phyloP scores from a whole-genome alignment of 53 echinoderm and acorn worm genomes.

The Hippasteria phrygiana region DNA sequence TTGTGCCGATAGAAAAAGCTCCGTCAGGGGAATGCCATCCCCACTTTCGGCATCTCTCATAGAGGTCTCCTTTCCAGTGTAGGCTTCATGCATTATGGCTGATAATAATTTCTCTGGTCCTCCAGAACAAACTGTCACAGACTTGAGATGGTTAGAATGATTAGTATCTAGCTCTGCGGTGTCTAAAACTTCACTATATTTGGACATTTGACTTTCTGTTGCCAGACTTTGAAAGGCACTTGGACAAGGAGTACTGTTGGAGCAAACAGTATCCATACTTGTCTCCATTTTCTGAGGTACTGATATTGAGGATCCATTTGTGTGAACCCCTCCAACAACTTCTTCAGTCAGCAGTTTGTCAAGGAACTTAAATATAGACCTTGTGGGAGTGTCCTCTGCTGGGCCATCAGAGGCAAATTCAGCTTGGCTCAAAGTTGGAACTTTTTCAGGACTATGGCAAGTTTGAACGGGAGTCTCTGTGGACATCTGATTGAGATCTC shows the following conservation, averaged over 20 bases:
- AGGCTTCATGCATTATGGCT: neutral
- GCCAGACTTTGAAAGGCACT: neutral
- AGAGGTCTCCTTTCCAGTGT: neutral
- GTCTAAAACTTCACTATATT: neutral
- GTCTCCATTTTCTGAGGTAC: neutral
- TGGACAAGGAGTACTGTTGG: neutral
- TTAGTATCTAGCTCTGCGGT: neutral
- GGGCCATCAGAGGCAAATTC: neutral
- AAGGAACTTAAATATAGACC: slow-evolving; percentile 41
- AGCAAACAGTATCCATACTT: neutral
- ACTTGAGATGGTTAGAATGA: neutral
- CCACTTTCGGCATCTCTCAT: neutral
- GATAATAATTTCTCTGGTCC: neutral
- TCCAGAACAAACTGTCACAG: neutral
- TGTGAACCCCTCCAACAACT: neutral
- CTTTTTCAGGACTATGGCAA: neutral
- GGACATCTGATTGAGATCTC: too few species aligned
- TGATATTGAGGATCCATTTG: neutral
- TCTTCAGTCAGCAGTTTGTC: neutral
- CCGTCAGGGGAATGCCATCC: neutral
- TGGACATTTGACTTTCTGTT: neutral
- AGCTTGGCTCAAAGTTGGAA: too few species aligned
- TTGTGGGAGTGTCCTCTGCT: slow-evolving; percentile 26
- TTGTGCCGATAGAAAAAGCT: too few species aligned
- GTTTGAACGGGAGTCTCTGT: neutral